Conservation (phyloP, 2,113 vertebrate species). For the Carassius gibelio region DNA sequence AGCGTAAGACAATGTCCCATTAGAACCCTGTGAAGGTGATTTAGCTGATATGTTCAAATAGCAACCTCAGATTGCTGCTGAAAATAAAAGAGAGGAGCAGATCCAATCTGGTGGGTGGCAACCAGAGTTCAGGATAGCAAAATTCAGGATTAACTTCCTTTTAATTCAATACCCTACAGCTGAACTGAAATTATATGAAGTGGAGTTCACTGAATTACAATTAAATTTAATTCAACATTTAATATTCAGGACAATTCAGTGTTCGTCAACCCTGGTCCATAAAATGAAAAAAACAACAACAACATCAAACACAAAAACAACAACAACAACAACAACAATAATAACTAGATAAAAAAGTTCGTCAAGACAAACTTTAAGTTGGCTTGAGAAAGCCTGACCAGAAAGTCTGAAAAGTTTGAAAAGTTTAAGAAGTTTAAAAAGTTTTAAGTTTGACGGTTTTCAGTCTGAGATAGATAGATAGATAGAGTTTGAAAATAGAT, state of each 20-base stretch:
- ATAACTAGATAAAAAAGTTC: too few relatives aligned
- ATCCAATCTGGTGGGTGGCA: background rate
- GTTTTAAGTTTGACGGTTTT: too few relatives aligned
- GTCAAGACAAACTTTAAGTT: too few relatives aligned
- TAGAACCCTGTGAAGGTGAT: constrained; percentile 29
- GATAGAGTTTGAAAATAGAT: too few relatives aligned
- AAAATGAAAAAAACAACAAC: background rate
- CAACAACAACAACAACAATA: background rate
- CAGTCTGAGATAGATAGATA: too few relatives aligned
- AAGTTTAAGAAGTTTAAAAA: too few relatives aligned
- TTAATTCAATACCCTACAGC: background rate
- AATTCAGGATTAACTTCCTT: background rate
- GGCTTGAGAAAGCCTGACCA: too few relatives aligned
- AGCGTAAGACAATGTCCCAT: background rate
- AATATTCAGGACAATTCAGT: background rate
- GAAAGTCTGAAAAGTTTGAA: too few relatives aligned
- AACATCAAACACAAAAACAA: too few relatives aligned
- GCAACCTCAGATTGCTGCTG: background rate
- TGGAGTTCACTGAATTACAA: background rate
- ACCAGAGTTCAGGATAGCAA: background rate
- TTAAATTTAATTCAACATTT: background rate
- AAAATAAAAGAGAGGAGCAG: background rate
- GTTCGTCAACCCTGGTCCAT: background rate
- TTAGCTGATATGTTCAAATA: background rate
- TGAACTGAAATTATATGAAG: background rate